Evolutionary conservation across 2,797 vertebrate species (phyloP).

Genomic region (Gouania willdenowi): DNA sequence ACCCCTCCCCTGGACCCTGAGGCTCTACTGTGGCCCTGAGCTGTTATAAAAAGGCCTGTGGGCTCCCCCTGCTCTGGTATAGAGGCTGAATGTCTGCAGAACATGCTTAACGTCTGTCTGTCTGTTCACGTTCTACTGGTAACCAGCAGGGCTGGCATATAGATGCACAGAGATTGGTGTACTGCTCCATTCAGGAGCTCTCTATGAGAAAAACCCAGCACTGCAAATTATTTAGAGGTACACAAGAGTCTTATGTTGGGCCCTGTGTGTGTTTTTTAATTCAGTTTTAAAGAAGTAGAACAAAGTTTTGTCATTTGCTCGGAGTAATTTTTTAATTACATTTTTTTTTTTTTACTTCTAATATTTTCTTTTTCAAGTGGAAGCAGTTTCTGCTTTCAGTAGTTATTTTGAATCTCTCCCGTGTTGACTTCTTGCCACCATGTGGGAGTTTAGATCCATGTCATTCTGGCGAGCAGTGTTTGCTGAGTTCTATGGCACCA

Average conservation of each 20-base stretch:
- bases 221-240: slow-evolving; percentile 39
- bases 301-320: slow-evolving; percentile 24
- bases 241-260: slow-evolving; percentile 42
- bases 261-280: slow-evolving; percentile 37
- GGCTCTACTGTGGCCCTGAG: slow-evolving; percentile 42
- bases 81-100: slow-evolving; percentile 77
- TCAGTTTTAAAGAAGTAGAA: slow-evolving; percentile 48
- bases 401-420: no score
- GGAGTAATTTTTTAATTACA: slow-evolving; percentile 8
- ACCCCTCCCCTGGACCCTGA: slow-evolving; percentile 68
- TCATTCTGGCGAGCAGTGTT: slow-evolving; percentile 94
- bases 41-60: slow-evolving; percentile 77
- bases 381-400: slow-evolving; percentile 22
- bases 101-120: slow-evolving; percentile 74
- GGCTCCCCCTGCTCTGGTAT: slow-evolving; percentile 71
- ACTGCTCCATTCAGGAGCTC: slow-evolving; percentile 62
- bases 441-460: slow-evolving; percentile 94
- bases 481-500: slow-evolving; percentile 82
- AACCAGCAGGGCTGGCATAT: slow-evolving; percentile 52
- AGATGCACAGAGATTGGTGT: slow-evolving; percentile 65
- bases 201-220: slow-evolving; percentile 63
- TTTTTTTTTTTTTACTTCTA: slow-evolving; percentile 11
- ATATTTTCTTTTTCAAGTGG: no score
- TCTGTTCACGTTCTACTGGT: slow-evolving; percentile 67
- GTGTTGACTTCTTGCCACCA: slow-evolving; percentile 66